Evolutionary conservation across 2,113 vertebrate genomes (phyloP).

Genomic region (Phoxinus phoxinus): DNA sequence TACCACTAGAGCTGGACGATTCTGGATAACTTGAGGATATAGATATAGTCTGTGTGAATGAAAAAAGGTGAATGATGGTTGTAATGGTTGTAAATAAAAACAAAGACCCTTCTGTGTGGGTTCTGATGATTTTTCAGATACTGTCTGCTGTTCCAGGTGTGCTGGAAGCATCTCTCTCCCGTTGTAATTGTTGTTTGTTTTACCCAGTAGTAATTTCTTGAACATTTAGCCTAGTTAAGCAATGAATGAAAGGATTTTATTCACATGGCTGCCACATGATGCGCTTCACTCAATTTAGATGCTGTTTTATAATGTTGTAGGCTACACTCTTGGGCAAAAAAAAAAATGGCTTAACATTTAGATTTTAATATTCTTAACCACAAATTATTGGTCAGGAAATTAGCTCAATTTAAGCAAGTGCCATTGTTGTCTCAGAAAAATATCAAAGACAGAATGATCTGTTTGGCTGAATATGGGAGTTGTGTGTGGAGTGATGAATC

Average conservation of each 20-base stretch:
- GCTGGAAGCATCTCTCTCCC: background rate
- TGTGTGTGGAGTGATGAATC: too few relatives aligned
- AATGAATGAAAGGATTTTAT: constrained; percentile 15
- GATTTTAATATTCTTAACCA: too few relatives aligned
- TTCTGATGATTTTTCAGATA: background rate
- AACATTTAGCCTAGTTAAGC: background rate
- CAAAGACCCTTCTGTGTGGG: background rate
- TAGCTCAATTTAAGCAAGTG: too few relatives aligned
- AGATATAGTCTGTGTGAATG: background rate
- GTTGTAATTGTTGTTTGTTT: background rate
- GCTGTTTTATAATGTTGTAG: too few relatives aligned
- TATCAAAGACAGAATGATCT: too few relatives aligned
- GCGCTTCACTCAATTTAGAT: background rate
- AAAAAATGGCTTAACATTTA: too few relatives aligned
- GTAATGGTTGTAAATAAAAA: background rate
- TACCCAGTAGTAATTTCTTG: constrained; percentile 4
- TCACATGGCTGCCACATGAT: constrained; percentile 4
- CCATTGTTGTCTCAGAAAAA: too few relatives aligned
- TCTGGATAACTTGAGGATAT: too few relatives aligned
- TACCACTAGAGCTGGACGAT: too few relatives aligned
- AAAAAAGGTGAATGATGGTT: background rate
- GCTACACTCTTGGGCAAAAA: too few relatives aligned
- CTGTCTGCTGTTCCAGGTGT: background rate
- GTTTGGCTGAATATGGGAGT: too few relatives aligned
- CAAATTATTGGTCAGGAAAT: too few relatives aligned